phyloP scores from a whole-genome alignment of 2,888 invertebrate genomes.

The Orthosia incerta region DNA sequence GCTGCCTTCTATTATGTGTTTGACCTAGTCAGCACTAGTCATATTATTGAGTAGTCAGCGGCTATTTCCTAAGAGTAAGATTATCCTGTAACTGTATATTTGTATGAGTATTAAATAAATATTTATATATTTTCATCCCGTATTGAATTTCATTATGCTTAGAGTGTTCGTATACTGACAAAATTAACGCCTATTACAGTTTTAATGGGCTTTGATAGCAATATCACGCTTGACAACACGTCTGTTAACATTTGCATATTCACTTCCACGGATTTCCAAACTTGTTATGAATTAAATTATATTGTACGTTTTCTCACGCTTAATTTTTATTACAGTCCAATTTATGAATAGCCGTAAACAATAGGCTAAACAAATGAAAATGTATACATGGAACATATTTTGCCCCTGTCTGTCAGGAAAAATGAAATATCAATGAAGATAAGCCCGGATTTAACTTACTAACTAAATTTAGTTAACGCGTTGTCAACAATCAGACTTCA shows the following conservation, averaged over 20 bases:
- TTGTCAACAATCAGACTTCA: conserved; percentile 1
- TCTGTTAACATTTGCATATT: conserved; percentile 44
- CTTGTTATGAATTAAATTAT: conserved; percentile 6
- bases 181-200: conserved; percentile 17
- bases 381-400: background rate
- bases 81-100: conserved; percentile 5
- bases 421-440: background rate
- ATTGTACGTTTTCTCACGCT: background rate
- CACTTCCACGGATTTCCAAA: conserved; percentile 19
- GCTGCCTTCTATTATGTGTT: background rate
- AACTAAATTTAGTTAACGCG: too few relatives aligned
- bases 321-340: conserved; percentile 1
- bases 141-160: background rate
- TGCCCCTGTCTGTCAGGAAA: background rate
- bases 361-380: background rate
- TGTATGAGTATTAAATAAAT: conserved; percentile 30
- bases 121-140: background rate
- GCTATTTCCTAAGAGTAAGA: background rate
- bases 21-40: background rate
- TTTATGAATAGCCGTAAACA: background rate
- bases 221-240: conserved; percentile 38
- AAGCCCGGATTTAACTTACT: too few relatives aligned
- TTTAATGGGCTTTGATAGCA: conserved; percentile 43
- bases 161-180: background rate
- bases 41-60: background rate